Evolutionary conservation across 1,140 invertebrate species (phyloP), one percentile per base, ranked within the genome.

Genomic region (Eciton burchellii): DNA sequence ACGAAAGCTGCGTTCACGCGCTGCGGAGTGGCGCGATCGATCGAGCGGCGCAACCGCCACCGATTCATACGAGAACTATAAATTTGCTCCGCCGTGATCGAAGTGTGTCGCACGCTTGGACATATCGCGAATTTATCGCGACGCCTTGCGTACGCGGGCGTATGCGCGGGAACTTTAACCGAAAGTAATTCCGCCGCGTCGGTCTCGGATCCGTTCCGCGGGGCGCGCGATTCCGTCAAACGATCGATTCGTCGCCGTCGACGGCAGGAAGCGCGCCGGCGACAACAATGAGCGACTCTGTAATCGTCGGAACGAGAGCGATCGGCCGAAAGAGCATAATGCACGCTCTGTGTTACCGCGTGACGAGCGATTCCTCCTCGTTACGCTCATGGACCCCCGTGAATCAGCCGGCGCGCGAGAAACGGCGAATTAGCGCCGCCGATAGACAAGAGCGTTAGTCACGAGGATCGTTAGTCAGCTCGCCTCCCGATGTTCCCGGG

Each of bases 341-440:
- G 89, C 86, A 84, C 82, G 89, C 81, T 88, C 83, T 90, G 90
- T 91, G 87, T 90, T 84, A 66, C 84, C 49, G n/a, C n/a, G 49
- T 83, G 88, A 91, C 87, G 88, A 86, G 70, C 87, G 87, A 88
- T 89, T 89, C 90, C 88, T 89, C 89, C 88, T 88, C 90, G 90
- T 91, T 91, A 89, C 87, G 84, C 88, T 90, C 81, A 83, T 85
- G 76, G 71, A 86, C 84, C 59, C 72, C 88, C 89, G 87, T 91
- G 90, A 90, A 91, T 91, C 90, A 90, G 88, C 89, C 84, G 87
- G 84, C 85, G 85, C 86, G 89, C 87, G 82, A 90, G 89, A 84
- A 88, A 86, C 81, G 81, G 84, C 85, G 89, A 86, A 86, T 86
- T 90, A 91, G 87, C 89, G 83, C 74, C 85, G 88, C 87, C 90